Base-by-base conservation (phyloP, 1,140 invertebrate species). In the Aplysia californica region DNA sequence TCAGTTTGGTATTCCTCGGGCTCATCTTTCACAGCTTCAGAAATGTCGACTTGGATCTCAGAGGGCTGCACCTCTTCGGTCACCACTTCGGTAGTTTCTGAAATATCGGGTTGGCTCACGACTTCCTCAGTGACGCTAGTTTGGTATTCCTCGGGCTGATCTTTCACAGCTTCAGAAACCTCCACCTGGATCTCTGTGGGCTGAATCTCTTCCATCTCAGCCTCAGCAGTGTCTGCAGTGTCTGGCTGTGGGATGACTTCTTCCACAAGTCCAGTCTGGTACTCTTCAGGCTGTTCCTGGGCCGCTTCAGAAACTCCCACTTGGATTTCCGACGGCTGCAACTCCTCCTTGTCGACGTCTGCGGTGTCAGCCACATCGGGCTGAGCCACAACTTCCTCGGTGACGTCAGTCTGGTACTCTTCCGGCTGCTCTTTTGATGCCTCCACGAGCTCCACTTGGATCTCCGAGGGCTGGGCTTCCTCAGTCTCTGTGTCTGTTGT, bases 221-320 rank as follows among this genome's bases (percentile, higher is more conserved):
- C 67, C 50, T 59, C 69, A 20, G 75, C 66, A 64, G 73, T 41
- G 21, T 79, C 75, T n/a, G 41, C 71, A 0, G 73, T 55, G 15
- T 82, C 77, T 38, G 79, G 75, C 44, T 82, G 61, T 39, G 79
- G 75, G 35, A 36, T 65, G 23, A 59, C 58, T 69, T 84, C 82
- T 61, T 79, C 75, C 20, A 75, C 61, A 44, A 75, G 64, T 44
- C 80, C 82, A 56, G 69, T 76, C 50, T 79, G 73, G 44, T 39
- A 80, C 71, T 83, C 77, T 41, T 66, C 69, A 50, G 75, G 56
- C 73, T 79, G 36, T 64, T 76, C 67, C 36, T 77, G 41, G 18
- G 80, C 76, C 36, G 73, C 69, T 70, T 66, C 69, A 58, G 61
- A 72, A 31, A 58, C 29, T 35, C 71, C 67, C n/a, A 58, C 39